These are phyloP conservation scores for Argyresthia goedartella DNA, from an alignment of 2,888 invertebrate genomes.

Conservation along the genomic window DNA sequence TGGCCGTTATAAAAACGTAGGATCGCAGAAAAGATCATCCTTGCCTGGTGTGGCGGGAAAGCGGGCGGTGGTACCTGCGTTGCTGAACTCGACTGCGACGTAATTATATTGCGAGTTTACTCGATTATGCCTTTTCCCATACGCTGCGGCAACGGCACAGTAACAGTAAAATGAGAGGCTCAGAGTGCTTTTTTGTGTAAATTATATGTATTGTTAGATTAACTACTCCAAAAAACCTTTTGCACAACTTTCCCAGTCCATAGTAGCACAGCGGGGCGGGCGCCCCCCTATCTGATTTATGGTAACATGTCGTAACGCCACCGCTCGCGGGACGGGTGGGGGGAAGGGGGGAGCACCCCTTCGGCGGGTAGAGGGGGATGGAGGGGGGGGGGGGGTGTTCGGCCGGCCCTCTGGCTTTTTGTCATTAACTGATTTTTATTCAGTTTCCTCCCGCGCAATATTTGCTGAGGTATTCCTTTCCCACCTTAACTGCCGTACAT, in stretches of 20 bases:
- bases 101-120: no score
- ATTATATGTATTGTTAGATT: no score
- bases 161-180: no score
- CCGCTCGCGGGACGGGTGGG: slow-evolving; percentile 32
- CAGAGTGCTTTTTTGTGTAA: no score
- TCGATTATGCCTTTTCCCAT: no score
- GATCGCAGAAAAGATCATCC: slow-evolving; percentile 68
- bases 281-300: slow-evolving; percentile 64
- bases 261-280: slow-evolving; percentile 23
- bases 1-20: slow-evolving; percentile 67
- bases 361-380: slow-evolving; percentile 66
- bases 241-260: no score
- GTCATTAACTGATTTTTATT: slow-evolving; percentile 66
- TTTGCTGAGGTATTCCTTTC: neutral
- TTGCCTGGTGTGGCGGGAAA: slow-evolving; percentile 16
- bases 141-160: no score
- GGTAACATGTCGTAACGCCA: slow-evolving; percentile 61
- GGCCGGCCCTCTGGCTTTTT: slow-evolving; percentile 47
- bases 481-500: neutral
- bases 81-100: neutral
- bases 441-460: slow-evolving; percentile 23
- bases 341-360: slow-evolving; percentile 36
- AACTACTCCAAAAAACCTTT: no score
- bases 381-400: slow-evolving; percentile 33
- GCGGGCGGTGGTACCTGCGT: neutral